phyloP scores from a whole-genome alignment of 2,888 invertebrate genomes.

The Idaea aversata region DNA sequence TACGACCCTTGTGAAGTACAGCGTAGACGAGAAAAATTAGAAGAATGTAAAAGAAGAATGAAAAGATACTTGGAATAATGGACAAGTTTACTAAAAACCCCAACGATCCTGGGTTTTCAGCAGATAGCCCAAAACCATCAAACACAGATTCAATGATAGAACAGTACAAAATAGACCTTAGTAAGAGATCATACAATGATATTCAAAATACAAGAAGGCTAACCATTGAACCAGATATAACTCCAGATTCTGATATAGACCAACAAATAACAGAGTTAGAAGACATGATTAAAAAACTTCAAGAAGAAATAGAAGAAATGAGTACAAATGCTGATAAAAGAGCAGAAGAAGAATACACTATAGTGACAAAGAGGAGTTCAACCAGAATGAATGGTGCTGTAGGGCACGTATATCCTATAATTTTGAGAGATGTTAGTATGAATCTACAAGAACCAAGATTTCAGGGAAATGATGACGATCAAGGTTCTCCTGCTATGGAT shows the following conservation, averaged over 20 bases:
- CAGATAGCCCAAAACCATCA: constrained; percentile 17
- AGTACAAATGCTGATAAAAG: constrained; percentile 28
- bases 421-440: constrained; percentile 15
- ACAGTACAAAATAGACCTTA: constrained; percentile 32
- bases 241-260: constrained; percentile 39
- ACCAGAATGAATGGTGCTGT: constrained; percentile 4
- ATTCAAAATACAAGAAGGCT: constrained; percentile 31
- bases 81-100: constrained; percentile 15
- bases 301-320: constrained; percentile 51
- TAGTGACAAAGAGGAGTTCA: background rate
- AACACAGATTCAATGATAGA: constrained; percentile 35
- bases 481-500: background rate
- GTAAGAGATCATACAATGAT: constrained; percentile 30
- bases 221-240: constrained; percentile 30
- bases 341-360: constrained; percentile 5
- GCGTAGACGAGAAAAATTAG: constrained; percentile 30
- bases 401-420: constrained; percentile 17
- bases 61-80: constrained; percentile 49
- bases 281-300: constrained; percentile 43
- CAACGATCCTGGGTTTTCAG: constrained; percentile 12
- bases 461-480: background rate
- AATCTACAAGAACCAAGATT: constrained; percentile 6
- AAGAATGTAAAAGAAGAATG: constrained; percentile 48
- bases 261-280: constrained; percentile 52
- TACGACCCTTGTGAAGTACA: constrained; percentile 50